A percentile compares a stretch with the other conserved stretches of the same genome.
These are phyloP conservation scores for Calyptomena viridis DNA, from an alignment of 2,113 vertebrate genomes.

Conservation along the genomic window DNA sequence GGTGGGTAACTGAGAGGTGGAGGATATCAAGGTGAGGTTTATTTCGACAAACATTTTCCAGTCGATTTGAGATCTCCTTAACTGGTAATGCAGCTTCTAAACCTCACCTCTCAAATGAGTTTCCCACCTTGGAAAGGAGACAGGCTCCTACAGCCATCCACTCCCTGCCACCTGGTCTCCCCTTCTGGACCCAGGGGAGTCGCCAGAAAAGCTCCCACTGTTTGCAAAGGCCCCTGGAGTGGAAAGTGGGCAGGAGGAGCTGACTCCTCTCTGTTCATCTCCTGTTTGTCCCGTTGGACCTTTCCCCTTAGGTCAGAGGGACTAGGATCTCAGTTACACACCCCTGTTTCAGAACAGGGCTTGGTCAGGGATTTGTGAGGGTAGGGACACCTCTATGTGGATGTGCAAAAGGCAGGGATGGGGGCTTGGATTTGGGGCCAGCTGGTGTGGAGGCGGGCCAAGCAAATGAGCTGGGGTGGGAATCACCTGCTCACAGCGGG, in stretches of 20 bases:
- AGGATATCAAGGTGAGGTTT: not conserved
- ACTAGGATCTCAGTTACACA: not conserved
- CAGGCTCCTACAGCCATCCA: not conserved
- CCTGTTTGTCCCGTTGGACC: not conserved
- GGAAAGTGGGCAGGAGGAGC: not conserved
- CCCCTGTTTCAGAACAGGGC: not conserved
- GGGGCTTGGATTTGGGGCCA: not conserved
- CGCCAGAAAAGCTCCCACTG: not conserved
- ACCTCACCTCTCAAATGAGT: not conserved
- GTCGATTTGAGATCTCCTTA: not conserved
- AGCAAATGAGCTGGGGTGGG: not conserved
- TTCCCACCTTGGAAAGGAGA: not conserved
- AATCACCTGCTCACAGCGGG: not conserved
- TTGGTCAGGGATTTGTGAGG: accelerated
- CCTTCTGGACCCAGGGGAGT: not conserved
- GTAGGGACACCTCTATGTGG: not conserved
- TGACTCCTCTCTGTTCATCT: not conserved
- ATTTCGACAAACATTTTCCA: not conserved
- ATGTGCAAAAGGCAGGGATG: not conserved
- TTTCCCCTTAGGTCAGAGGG: not conserved
- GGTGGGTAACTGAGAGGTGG: not conserved
- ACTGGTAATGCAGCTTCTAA: not conserved
- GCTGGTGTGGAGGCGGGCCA: not conserved
- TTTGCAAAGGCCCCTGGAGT: not conserved
- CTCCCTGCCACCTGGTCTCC: not conserved